These are phyloP conservation scores for Pogoniulus pusillus DNA, from an alignment of 2,797 vertebrate species.

Conservation along the genomic window DNA sequence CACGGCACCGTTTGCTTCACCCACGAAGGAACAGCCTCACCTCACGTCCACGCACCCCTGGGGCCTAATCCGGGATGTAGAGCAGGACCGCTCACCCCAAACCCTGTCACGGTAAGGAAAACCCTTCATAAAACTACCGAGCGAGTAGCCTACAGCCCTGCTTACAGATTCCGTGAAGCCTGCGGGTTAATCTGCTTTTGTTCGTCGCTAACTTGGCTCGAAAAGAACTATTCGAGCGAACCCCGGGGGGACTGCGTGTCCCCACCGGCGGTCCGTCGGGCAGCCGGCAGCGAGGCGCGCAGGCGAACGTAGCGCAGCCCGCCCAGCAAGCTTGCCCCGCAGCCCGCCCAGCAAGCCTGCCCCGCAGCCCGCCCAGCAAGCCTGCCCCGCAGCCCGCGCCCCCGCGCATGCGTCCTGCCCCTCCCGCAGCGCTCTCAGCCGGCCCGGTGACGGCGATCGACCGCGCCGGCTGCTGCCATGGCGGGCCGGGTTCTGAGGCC, in stretches of 20 bases:
- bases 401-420: neutral
- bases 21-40: neutral
- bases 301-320: too few species aligned
- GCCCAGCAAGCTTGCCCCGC: accelerated
- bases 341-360: accelerated
- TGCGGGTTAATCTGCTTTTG: neutral
- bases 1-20: accelerated
- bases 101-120: neutral
- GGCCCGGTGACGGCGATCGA: neutral
- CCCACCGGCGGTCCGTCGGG: too few species aligned
- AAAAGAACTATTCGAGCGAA: too few species aligned
- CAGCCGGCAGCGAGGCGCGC: too few species aligned
- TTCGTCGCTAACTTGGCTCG: accelerated
- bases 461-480: neutral
- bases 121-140: neutral
- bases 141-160: neutral
- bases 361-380: too few species aligned
- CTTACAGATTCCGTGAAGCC: accelerated
- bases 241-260: too few species aligned
- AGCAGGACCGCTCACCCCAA: neutral
- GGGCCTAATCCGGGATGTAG: accelerated
- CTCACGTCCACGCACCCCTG: neutral
- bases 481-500: neutral
- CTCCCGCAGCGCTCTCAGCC: too few species aligned
- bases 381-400: accelerated